A percentile compares a stretch with the other conserved stretches of the same genome.
Evolutionary conservation across 2,113 vertebrate genomes (phyloP).

Genomic region (Coryphaenoides rupestris): DNA sequence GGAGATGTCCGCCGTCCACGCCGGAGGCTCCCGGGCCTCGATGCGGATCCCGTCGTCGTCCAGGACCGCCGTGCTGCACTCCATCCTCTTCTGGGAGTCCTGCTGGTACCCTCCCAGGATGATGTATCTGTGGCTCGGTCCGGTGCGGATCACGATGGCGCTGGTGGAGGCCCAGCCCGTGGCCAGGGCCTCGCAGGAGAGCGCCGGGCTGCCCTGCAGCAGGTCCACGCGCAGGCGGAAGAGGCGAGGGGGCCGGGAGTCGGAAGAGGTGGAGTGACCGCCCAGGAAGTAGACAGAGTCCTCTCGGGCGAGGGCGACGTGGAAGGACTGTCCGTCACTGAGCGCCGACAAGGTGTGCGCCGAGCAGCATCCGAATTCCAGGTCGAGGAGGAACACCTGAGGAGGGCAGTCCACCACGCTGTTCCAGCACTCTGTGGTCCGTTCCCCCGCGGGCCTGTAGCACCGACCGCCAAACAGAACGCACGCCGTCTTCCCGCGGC

Average conservation of each 20-base stretch:
- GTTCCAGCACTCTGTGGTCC: conserved; percentile 96
- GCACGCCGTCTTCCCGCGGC: conserved; percentile 79
- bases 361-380: conserved; percentile 85
- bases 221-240: conserved; percentile 86
- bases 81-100: conserved; percentile 86
- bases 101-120: conserved; percentile 89
- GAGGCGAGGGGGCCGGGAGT: conserved; percentile 80
- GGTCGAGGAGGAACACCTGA: conserved; percentile 84
- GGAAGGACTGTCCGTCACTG: conserved; percentile 87
- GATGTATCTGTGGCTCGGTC: conserved; percentile 77
- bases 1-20: conserved; percentile 86
- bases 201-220: conserved; percentile 80
- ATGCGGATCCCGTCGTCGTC: conserved; percentile 82
- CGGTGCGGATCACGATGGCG: conserved; percentile 77
- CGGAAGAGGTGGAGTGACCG: conserved; percentile 85
- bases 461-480: conserved; percentile 89
- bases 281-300: conserved; percentile 90
- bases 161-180: conserved; percentile 86
- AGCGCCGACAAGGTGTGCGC: conserved; percentile 84
- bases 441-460: conserved; percentile 80
- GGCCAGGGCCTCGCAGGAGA: conserved; percentile 80
- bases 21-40: conserved; percentile 72
- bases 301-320: conserved; percentile 82
- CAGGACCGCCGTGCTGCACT: conserved; percentile 77
- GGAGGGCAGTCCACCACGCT: conserved; percentile 87